Base-by-base conservation (phyloP, 2,888 invertebrate species). In the Pollenia griseotomentosa region DNA sequence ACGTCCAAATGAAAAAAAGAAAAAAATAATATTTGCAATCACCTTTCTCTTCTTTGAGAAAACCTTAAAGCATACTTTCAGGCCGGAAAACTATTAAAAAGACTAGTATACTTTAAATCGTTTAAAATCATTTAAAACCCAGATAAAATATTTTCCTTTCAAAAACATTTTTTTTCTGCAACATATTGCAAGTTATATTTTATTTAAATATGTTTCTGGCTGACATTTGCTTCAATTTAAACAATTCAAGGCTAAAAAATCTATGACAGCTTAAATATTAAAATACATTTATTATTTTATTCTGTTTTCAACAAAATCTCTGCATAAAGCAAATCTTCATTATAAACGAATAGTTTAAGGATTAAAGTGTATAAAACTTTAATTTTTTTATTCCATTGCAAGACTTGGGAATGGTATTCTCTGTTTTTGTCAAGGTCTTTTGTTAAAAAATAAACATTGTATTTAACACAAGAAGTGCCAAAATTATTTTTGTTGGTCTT, bases 391-490 rank as follows among this genome's bases (percentile, higher is more conserved):
- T 57, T 78, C n/a, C n/a, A 42, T 79, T 51, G 4, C 48, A 59
- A 44, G 61, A 55, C 33, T 73, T 66, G 73, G 57, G 40, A 57
- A 33, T 82, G 42, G 51, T 70, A 11, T 83, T 44, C 46, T 65
- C 48, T 65, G 77, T 40, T 78, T 46, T 63, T 78, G 81, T 87
- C 87, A 87, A 87, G 87, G 87, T 74, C 81, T 40, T 81, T 51
- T 73, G 66, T 42, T 74, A 65, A 53, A 70, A 81, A 77, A 33
- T 33, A 33, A 33, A 33, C 33, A 33, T 6, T 33, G 33, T 85
- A 77, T 57, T 57, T 74, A 71, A 70, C 63, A 57, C 46, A 59
- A 73, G 57, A 71, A 73, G 77, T 82, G 82, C 77, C 71, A 77
- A 77, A 57, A 82, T 59, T 40, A 48, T 63, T 65, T 71, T 65